These are phyloP conservation scores for Cephus pygmeus DNA, from an alignment of 2,888 invertebrate species.

Conservation along the genomic window DNA sequence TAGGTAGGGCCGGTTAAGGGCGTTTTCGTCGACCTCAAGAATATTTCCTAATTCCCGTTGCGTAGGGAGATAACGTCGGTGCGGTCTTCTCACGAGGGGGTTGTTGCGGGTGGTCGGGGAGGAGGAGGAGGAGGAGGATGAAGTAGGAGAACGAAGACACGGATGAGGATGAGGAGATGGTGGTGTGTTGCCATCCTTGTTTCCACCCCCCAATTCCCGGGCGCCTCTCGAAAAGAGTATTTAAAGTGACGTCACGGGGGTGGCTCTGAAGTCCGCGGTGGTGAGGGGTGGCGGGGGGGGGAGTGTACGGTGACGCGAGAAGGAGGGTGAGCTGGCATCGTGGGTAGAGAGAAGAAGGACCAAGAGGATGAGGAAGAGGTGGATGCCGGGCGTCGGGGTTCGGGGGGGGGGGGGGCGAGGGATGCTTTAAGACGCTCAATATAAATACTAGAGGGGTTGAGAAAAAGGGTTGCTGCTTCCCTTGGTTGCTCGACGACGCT, in stretches of 20 bases:
- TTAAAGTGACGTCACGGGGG: conserved; percentile 61
- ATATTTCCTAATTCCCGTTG: conserved; percentile 60
- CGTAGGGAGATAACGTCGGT: conserved; percentile 55
- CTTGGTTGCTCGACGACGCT: conserved; percentile 56
- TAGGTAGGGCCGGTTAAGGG: conserved; percentile 3
- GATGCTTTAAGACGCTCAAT: conserved; percentile 67
- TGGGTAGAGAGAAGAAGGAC: neutral
- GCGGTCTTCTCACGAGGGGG: conserved; percentile 11
- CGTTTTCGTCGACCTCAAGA: conserved; percentile 21
- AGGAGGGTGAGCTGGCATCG: conserved; percentile 7
- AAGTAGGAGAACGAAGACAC: conserved; percentile 14
- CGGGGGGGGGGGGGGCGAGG: conserved; percentile 54
- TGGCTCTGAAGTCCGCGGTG: conserved; percentile 9
- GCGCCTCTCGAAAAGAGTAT: conserved; percentile 56
- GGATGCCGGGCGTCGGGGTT: conserved; percentile 24
- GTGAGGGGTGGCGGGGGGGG: conserved; percentile 15
- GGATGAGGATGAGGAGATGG: conserved; percentile 2
- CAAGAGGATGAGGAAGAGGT: conserved; percentile 15
- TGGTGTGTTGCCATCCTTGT: conserved; percentile 22
- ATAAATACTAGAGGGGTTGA: conserved; percentile 60
- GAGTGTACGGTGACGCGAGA: conserved; percentile 28
- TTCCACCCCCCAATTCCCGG: conserved; percentile 42
- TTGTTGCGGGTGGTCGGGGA: neutral
- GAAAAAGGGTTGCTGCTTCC: conserved; percentile 64
- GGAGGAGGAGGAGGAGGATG: conserved; percentile 6